Base-by-base conservation (phyloP, 2,797 vertebrate species). In the Eleutherodactylus coqui region DNA sequence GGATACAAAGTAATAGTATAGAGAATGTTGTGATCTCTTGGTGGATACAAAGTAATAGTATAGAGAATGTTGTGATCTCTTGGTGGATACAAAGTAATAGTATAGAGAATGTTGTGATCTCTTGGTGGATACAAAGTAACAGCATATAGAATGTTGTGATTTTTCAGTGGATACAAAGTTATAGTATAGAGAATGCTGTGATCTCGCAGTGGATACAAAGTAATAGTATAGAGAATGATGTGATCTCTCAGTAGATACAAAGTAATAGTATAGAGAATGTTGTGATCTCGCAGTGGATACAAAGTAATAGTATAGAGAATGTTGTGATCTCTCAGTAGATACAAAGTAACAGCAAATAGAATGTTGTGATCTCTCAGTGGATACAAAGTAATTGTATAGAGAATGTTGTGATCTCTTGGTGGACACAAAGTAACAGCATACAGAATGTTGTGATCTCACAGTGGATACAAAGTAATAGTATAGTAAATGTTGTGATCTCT, bases 401-500 rank as follows among this genome's bases (percentile, higher is more conserved):
- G 67, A 70, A 70, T 3, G 32, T 32, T 21, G 34, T 19, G 36
- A 32, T 14, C 24, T 29, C 0, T n/a, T n/a, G 5, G 13, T 6
- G 5, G 60, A 64, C 16, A 62, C 60, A 62, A 64, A 27, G 29
- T 16, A 34, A 17, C 17, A 3, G n/a, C n/a, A n/a, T n/a, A n/a
- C n/a, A n/a, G n/a, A n/a, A n/a, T n/a, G n/a, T 49, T 14, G 47
- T 2, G 5, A 49, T 7, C n/a, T n/a, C 5, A 16, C 16, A 19
- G 53, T 24, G 53, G 21, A 51, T 51, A 51, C 49, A 51, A 51
- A 2, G 49, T 51, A 51, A 17, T 7, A 5, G 6, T 7, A 51
- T 85, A 91, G 11, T 24, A n/a, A n/a, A n/a, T n/a, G 5, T n/a
- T n/a, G n/a, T 21, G 19, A 24, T n/a, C n/a, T n/a, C 24, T 21